phyloP scores from a whole-genome alignment of 2,888 invertebrate species.

The Apodemia zela region DNA sequence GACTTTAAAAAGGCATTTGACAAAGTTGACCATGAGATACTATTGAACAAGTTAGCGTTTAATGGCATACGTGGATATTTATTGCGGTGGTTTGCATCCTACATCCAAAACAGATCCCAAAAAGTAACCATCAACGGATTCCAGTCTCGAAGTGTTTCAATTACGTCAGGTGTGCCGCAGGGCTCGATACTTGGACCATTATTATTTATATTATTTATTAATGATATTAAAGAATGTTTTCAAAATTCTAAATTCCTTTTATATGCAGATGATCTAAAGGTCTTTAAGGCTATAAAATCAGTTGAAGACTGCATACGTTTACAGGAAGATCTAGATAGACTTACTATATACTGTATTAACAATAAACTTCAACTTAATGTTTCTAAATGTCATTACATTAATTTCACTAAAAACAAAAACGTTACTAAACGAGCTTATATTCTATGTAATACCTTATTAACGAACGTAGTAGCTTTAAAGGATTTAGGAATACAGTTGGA shows the following conservation, averaged over 20 bases:
- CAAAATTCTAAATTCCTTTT: slow-evolving; percentile 23
- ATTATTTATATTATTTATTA: slow-evolving; percentile 30
- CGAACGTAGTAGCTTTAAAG: neutral
- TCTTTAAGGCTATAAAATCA: slow-evolving; percentile 22
- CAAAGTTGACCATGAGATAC: neutral
- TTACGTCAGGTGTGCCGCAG: slow-evolving; percentile 32
- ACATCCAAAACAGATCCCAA: neutral
- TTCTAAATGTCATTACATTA: slow-evolving; percentile 31
- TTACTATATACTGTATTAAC: slow-evolving; percentile 25
- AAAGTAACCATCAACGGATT: neutral
- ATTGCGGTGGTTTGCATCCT: neutral
- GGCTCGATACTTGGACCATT: slow-evolving; percentile 32
- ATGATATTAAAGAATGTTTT: slow-evolving; percentile 29
- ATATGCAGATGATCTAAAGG: slow-evolving; percentile 31
- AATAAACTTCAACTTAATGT: slow-evolving; percentile 28
- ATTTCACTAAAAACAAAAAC: slow-evolving; percentile 28
- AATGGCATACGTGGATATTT: neutral
- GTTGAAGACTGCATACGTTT: slow-evolving; percentile 22
- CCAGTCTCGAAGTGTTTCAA: neutral
- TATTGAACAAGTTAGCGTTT: neutral
- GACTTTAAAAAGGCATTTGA: slow-evolving; percentile 8
- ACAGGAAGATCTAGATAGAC: slow-evolving; percentile 29
- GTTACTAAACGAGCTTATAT: neutral
- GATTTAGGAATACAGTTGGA: neutral
- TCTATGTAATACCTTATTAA: neutral